Evolutionary conservation across 2,888 invertebrate species (phyloP).

Genomic region (Labia minor): DNA sequence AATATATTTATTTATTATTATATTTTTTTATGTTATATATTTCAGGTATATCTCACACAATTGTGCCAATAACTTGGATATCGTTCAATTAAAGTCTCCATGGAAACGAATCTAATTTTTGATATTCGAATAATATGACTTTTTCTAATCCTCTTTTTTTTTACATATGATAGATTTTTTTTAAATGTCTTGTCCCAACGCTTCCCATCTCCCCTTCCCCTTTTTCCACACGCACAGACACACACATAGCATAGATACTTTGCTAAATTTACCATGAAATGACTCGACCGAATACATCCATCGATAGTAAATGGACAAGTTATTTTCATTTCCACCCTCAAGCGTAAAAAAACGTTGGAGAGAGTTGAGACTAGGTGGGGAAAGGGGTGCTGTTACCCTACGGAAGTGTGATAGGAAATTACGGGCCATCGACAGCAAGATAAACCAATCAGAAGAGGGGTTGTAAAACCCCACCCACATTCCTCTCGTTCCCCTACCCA

Average conservation of each 20-base stretch:
- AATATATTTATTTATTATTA: neutral
- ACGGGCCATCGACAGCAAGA: neutral
- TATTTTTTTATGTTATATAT: neutral
- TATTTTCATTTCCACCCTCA: neutral
- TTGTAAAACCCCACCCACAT: neutral
- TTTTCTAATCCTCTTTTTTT: neutral
- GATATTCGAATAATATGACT: neutral
- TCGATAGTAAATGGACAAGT: conserved; percentile 13
- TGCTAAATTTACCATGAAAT: conserved; percentile 7
- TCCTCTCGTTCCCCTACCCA: too few species aligned
- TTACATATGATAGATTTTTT: neutral
- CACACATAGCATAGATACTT: neutral
- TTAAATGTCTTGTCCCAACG: neutral
- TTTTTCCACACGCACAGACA: neutral
- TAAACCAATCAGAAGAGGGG: conserved; percentile 9
- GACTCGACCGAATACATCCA: neutral
- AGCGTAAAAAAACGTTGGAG: too few species aligned
- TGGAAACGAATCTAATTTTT: conserved; percentile 5
- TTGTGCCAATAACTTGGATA: neutral
- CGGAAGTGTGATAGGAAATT: conserved; percentile 13
- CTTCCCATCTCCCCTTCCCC: neutral
- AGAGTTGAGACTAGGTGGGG: too few species aligned
- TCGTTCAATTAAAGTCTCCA: neutral
- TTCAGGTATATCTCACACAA: conserved; percentile 8
- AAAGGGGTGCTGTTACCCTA: neutral